Percentiles rank a stretch among this genome's conserved stretches.
Evolutionary conservation across 1,140 invertebrate genomes (phyloP).

Genomic region (Cyphomyrmex costatus): DNA sequence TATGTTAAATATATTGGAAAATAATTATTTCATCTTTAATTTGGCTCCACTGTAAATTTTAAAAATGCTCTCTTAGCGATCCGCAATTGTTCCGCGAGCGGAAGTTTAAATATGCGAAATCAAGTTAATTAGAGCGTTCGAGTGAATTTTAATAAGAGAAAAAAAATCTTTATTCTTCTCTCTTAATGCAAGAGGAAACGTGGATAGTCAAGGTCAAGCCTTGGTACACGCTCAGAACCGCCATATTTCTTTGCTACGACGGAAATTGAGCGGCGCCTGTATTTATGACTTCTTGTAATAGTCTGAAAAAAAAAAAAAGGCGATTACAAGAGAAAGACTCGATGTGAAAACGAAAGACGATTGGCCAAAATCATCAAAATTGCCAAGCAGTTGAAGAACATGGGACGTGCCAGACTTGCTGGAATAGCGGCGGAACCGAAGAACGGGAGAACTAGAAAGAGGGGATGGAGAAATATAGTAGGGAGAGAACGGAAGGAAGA

Average conservation of each 20-base stretch:
- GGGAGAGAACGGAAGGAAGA: conserved; percentile 39
- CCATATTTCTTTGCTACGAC: not conserved
- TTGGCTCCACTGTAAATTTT: not conserved
- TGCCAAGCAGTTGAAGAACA: conserved; percentile 1
- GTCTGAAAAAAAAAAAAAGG: not conserved
- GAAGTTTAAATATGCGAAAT: conserved; percentile 1
- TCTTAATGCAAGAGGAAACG: not conserved
- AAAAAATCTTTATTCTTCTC: too few species aligned
- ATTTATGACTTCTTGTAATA: not conserved
- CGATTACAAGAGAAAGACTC: too few species aligned
- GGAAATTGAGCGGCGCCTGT: not conserved
- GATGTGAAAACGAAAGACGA: not conserved
- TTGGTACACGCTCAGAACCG: not conserved
- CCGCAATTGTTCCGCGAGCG: not conserved
- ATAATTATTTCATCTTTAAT: not conserved
- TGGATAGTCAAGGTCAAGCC: not conserved
- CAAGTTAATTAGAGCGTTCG: not conserved
- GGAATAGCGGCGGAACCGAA: conserved; percentile 17
- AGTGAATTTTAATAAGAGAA: not conserved
- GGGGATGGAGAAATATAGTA: not conserved
- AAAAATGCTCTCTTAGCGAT: too few species aligned
- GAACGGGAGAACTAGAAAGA: conserved; percentile 48
- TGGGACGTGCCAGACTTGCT: not conserved
- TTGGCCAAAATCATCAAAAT: conserved; percentile 1
- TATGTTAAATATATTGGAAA: not conserved